These are phyloP conservation scores for Eptatretus atami DNA, from an alignment of 2,797 vertebrate genomes.

Conservation along the genomic window DNA sequence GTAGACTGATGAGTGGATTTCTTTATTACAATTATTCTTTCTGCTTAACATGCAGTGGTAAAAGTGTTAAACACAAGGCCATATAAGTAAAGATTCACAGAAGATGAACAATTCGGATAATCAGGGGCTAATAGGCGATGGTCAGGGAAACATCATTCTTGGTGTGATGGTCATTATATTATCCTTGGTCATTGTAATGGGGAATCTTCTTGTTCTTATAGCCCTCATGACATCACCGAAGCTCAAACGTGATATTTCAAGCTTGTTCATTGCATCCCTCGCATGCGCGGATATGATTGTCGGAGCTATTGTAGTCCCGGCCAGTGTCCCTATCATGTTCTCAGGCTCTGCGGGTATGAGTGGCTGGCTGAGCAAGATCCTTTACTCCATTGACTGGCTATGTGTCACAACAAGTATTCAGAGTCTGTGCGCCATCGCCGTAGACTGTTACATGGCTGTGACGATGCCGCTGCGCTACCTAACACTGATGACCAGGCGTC, in stretches of 20 bases:
- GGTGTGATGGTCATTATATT: constrained; percentile 15
- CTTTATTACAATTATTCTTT: too few relatives aligned
- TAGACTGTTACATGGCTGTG: neutral
- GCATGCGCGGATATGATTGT: constrained; percentile 84
- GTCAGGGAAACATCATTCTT: too few relatives aligned
- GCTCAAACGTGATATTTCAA: constrained; percentile 58
- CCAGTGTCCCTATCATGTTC: neutral
- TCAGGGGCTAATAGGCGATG: too few relatives aligned
- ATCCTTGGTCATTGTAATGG: constrained; percentile 50
- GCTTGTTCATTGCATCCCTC: constrained; percentile 79
- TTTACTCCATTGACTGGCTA: neutral
- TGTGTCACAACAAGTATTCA: constrained; percentile 1
- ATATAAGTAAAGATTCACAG: too few relatives aligned
- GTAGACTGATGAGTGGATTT: too few relatives aligned
- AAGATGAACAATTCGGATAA: too few relatives aligned
- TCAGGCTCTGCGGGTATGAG: neutral
- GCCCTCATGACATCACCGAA: constrained; percentile 64
- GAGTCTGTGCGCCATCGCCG: constrained; percentile 3
- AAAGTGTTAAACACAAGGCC: too few relatives aligned
- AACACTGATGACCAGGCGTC: neutral
- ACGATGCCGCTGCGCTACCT: neutral
- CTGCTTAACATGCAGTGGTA: too few relatives aligned
- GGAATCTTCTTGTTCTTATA: constrained; percentile 66
- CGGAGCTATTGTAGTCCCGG: constrained; percentile 58
- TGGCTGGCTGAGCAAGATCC: neutral